phyloP scores from a whole-genome alignment of 2,888 invertebrate genomes.

The Cactoblastis cactorum region DNA sequence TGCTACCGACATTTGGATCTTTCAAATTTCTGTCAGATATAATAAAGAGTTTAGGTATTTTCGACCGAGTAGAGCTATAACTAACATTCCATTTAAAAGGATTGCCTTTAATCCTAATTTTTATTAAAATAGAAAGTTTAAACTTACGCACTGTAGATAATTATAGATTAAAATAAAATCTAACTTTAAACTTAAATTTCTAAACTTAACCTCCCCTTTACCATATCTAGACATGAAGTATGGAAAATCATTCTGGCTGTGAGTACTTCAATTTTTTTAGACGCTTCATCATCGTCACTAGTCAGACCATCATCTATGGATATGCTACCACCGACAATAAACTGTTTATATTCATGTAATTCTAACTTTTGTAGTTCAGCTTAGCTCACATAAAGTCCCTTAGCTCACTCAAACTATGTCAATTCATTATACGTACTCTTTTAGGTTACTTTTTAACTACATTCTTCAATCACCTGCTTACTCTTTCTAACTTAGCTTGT shows the following conservation, averaged over 20 bases:
- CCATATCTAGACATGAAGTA: constrained; percentile 72
- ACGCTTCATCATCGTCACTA: constrained; percentile 41
- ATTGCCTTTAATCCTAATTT: constrained; percentile 57
- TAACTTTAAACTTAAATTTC: constrained; percentile 53
- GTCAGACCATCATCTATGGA: constrained; percentile 13
- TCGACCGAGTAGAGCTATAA: constrained; percentile 58
- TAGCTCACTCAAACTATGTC: constrained; percentile 38
- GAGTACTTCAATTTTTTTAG: constrained; percentile 67
- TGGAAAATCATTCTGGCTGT: constrained; percentile 78
- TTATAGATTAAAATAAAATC: constrained; percentile 66
- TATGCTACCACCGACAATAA: constrained; percentile 59
- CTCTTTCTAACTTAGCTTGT: constrained; percentile 30
- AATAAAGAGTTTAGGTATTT: constrained; percentile 31
- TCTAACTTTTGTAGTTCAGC: background rate
- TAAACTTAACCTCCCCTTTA: constrained; percentile 62
- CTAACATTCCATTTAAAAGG: constrained; percentile 67
- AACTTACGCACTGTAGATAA: constrained; percentile 76
- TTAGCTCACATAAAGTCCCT: constrained; percentile 27
- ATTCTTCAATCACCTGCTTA: constrained; percentile 25
- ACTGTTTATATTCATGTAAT: constrained; percentile 27
- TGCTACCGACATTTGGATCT: constrained; percentile 22
- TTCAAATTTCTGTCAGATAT: constrained; percentile 20
- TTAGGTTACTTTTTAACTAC: constrained; percentile 25
- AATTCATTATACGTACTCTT: constrained; percentile 50
- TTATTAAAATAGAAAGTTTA: constrained; percentile 69